Evolutionary conservation across 2,113 vertebrate genomes (phyloP), one percentile per base, ranked within the genome.

Genomic region (Tringa solitaria): DNA sequence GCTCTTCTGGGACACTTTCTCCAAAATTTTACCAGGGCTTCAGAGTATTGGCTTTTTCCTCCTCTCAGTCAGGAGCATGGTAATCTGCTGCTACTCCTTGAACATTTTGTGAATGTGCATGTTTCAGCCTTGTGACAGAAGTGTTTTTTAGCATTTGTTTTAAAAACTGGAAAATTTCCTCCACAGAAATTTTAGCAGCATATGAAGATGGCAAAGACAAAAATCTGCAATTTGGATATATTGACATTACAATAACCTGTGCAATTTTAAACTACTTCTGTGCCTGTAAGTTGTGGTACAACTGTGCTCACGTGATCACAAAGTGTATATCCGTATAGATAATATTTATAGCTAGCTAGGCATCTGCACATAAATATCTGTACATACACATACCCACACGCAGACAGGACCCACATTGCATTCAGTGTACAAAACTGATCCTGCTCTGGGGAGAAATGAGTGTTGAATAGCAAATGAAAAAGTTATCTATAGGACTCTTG

Each of bases 71-170:
- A 39, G 64, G 45, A 94, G 35, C 33, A 33, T 45, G 60, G 39
- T 84, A 59, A 75, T 89, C 69, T 95, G 74, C 56, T 90, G 61
- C 70, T 95, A 6, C 41, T 95, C 15, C 51, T 74, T 89, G 46
- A 77, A 64, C 24, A 5, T 63, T 67, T 74, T 0, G 6, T 81
- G 54, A 59, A 39, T 27, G 54, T 18, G 2, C 37, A 18, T 57
- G 51, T 67, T 81, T 92, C 80, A 84, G 63, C 73, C 43, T 69
- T 67, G 50, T 90, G 56, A 84, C 68, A 84, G 85, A 90, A 92
- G 37, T 81, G 64, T 80, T 93, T 92, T 86, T 92, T 64, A 61
- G 60, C 57, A 56, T 81, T 89, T 86, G n/a, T 90, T 90, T 86
- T 77, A 77, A 81, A 93, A 90, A 78, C 32, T 43, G 17, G 32